Evolutionary conservation across 2,888 invertebrate genomes (phyloP).

Genomic region (Dasysyrphus tricinctus): DNA sequence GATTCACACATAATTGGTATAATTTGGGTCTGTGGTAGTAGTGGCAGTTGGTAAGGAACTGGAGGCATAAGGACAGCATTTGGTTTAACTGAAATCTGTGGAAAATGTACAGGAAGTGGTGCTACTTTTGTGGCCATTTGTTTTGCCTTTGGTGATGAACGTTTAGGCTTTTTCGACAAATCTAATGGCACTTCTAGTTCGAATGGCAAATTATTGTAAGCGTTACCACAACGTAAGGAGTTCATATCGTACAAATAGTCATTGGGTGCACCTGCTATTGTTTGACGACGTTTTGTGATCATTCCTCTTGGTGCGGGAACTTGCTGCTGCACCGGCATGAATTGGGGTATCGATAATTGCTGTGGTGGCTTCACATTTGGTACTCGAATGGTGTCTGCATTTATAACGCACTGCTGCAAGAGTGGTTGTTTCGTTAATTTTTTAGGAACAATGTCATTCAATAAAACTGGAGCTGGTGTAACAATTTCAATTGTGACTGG

Average conservation of each 20-base stretch:
- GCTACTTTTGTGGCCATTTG: slow-evolving; percentile 19
- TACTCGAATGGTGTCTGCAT: slow-evolving; percentile 61
- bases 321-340: slow-evolving; percentile 57
- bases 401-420: slow-evolving; percentile 38
- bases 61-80: slow-evolving; percentile 56
- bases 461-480: slow-evolving; percentile 30
- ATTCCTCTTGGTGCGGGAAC: slow-evolving; percentile 68
- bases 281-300: slow-evolving; percentile 70
- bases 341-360: slow-evolving; percentile 61
- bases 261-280: slow-evolving; percentile 68
- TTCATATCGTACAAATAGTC: slow-evolving; percentile 55
- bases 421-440: slow-evolving; percentile 35
- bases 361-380: slow-evolving; percentile 57
- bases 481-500: slow-evolving; percentile 38
- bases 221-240: slow-evolving; percentile 62
- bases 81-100: slow-evolving; percentile 66
- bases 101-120: slow-evolving; percentile 27
- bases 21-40: slow-evolving; percentile 72
- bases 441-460: slow-evolving; percentile 34
- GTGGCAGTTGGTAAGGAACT: slow-evolving; percentile 57
- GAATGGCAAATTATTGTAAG: slow-evolving; percentile 64
- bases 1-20: slow-evolving; percentile 61
- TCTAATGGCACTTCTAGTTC: slow-evolving; percentile 81
- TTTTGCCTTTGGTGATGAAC: slow-evolving; percentile 58
- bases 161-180: slow-evolving; percentile 80